These are phyloP conservation scores for Diadromus collaris DNA, from an alignment of 2,888 invertebrate genomes.

Conservation along the genomic window DNA sequence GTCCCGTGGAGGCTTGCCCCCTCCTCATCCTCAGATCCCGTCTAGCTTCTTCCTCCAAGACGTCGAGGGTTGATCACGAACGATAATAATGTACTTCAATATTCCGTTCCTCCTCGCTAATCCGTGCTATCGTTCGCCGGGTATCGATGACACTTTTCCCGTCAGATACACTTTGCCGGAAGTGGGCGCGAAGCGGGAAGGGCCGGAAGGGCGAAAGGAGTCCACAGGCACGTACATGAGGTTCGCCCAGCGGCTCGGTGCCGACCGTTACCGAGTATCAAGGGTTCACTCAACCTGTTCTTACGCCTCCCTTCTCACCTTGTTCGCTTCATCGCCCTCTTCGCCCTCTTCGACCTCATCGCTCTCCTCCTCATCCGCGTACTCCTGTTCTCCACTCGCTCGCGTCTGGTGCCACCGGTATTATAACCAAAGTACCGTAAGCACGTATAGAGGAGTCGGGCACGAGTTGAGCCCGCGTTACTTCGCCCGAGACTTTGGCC, in stretches of 20 bases:
- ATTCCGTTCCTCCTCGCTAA: constrained; percentile 7
- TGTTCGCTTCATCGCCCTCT: constrained; percentile 34
- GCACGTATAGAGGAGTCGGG: constrained; percentile 23
- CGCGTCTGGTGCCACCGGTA: constrained; percentile 24
- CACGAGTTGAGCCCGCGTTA: constrained; percentile 39
- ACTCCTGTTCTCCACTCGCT: neutral
- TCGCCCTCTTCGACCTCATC: constrained; percentile 2
- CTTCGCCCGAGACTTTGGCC: constrained; percentile 43
- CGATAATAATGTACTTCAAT: constrained; percentile 39
- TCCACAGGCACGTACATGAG: constrained; percentile 40
- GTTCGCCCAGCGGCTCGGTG: constrained; percentile 4
- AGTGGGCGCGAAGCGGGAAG: constrained; percentile 61
- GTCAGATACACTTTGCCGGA: constrained; percentile 28
- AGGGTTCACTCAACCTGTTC: constrained; percentile 27
- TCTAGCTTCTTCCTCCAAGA: constrained; percentile 11
- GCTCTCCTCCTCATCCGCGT: constrained; percentile 37
- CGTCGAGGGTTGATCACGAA: neutral
- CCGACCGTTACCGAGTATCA: constrained; percentile 11
- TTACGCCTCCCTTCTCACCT: constrained; percentile 23
- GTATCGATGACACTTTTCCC: constrained; percentile 43
- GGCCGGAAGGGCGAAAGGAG: constrained; percentile 23
- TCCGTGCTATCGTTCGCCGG: constrained; percentile 12
- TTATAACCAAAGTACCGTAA: constrained; percentile 36
- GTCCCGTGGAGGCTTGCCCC: neutral
- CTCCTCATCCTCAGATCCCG: constrained; percentile 2